Percentiles rank a stretch among this genome's conserved stretches.
Evolutionary conservation across 2,888 invertebrate species (phyloP).

Genomic region (Erebia palarica): DNA sequence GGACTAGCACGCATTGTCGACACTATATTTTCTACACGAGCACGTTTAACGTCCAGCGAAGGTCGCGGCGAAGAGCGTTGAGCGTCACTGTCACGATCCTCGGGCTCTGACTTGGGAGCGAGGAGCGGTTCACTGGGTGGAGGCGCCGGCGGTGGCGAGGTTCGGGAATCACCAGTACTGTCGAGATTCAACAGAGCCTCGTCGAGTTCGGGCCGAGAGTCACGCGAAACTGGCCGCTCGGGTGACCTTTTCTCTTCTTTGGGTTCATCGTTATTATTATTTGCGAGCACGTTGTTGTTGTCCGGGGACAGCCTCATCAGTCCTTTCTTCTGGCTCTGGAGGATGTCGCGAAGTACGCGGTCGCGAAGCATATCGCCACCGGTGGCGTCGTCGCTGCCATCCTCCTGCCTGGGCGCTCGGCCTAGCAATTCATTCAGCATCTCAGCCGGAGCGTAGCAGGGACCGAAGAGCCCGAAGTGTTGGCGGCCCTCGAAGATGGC

Average conservation of each 20-base stretch:
- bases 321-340: slow-evolving; percentile 94
- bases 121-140: slow-evolving; percentile 80
- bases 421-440: slow-evolving; percentile 95
- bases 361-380: slow-evolving; percentile 84
- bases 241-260: slow-evolving; percentile 79
- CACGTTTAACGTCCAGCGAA: slow-evolving; percentile 91
- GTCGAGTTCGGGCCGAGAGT: slow-evolving; percentile 84
- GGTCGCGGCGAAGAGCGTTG: slow-evolving; percentile 83
- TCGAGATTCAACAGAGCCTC: slow-evolving; percentile 84
- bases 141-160: slow-evolving; percentile 81
- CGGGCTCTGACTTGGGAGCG: slow-evolving; percentile 86
- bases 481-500: slow-evolving; percentile 92
- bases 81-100: slow-evolving; percentile 83
- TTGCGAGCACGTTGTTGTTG: slow-evolving; percentile 83
- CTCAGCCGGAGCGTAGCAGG: slow-evolving; percentile 93
- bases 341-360: slow-evolving; percentile 94
- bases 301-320: slow-evolving; percentile 85
- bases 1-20: slow-evolving; percentile 96
- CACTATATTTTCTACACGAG: slow-evolving; percentile 97
- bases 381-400: slow-evolving; percentile 79
- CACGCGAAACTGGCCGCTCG: slow-evolving; percentile 85
- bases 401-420: slow-evolving; percentile 89
- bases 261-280: slow-evolving; percentile 81
- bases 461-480: slow-evolving; percentile 91
- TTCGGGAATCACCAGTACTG: slow-evolving; percentile 74